These are phyloP conservation scores for Heliangelus exortis DNA, from an alignment of 2,797 vertebrate genomes.

Conservation along the genomic window DNA sequence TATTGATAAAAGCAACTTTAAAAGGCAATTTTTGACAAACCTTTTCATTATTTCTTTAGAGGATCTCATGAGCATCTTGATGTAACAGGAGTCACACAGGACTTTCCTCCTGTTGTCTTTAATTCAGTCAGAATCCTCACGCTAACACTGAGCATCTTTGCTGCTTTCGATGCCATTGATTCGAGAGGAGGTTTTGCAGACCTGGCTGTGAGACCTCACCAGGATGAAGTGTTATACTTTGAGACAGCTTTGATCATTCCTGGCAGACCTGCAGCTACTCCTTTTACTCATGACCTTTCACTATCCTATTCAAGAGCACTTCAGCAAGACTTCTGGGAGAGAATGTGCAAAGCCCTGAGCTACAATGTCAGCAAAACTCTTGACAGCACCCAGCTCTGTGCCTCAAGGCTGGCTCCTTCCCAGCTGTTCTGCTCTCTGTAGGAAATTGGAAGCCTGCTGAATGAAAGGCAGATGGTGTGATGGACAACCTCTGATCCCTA, in stretches of 20 bases:
- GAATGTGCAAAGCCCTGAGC: constrained; percentile 8
- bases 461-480: constrained; percentile 53
- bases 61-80: not conserved
- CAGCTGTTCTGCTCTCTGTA: constrained; percentile 28
- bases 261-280: not conserved
- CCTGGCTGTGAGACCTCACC: not conserved
- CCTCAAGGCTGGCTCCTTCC: constrained; percentile 47
- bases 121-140: not conserved
- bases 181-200: constrained; percentile 20
- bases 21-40: not conserved
- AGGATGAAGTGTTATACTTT: not conserved
- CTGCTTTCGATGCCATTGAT: not conserved
- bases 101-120: not conserved
- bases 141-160: not conserved
- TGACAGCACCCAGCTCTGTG: not conserved
- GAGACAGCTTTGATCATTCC: constrained; percentile 9
- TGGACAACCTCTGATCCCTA: constrained; percentile 57
- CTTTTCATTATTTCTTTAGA: not conserved
- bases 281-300: constrained; percentile 28
- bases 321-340: constrained; percentile 38
- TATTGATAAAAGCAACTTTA: not conserved
- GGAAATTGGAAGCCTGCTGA: constrained; percentile 38
- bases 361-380: not conserved
- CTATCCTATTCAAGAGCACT: constrained; percentile 34
- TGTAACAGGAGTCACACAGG: not conserved